These are phyloP conservation scores for Trialeurodes vaporariorum DNA, from an alignment of 1,140 invertebrate species.

Conservation along the genomic window DNA sequence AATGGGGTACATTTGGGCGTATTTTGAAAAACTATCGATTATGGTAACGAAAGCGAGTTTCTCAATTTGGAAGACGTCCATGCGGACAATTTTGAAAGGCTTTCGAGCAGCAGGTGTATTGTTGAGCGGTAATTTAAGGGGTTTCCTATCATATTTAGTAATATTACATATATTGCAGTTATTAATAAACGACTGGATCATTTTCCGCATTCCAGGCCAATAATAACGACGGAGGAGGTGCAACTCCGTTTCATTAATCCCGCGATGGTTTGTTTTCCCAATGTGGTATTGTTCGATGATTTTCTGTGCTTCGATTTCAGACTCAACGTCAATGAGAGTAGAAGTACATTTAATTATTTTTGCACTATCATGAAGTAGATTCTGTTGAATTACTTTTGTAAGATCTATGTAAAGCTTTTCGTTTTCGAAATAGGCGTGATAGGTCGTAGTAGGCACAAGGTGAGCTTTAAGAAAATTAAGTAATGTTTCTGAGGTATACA, in stretches of 20 bases:
- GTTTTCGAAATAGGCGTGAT: too few species aligned
- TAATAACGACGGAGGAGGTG: background rate
- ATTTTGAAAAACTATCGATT: background rate
- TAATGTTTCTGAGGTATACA: too few species aligned
- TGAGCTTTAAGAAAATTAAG: too few species aligned
- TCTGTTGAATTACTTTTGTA: too few species aligned
- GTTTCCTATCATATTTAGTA: conserved; percentile 14
- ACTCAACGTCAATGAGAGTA: background rate
- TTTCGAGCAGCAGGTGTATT: conserved; percentile 2
- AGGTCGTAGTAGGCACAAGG: too few species aligned
- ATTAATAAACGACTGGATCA: conserved; percentile 11
- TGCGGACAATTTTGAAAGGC: conserved; percentile 3
- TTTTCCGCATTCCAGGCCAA: conserved; percentile 13
- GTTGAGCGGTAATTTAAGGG: conserved; percentile 19
- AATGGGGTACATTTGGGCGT: background rate
- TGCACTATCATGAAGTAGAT: too few species aligned
- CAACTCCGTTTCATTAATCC: conserved; percentile 3
- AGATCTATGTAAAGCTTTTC: too few species aligned
- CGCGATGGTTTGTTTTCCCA: too few species aligned
- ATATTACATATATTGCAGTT: conserved; percentile 15
- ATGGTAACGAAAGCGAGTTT: background rate
- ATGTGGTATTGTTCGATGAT: too few species aligned
- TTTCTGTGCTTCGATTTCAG: background rate
- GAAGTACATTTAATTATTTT: background rate
- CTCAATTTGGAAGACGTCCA: background rate